These are phyloP conservation scores for Bombus confusus DNA, from an alignment of 1,140 invertebrate species.

Conservation along the genomic window DNA sequence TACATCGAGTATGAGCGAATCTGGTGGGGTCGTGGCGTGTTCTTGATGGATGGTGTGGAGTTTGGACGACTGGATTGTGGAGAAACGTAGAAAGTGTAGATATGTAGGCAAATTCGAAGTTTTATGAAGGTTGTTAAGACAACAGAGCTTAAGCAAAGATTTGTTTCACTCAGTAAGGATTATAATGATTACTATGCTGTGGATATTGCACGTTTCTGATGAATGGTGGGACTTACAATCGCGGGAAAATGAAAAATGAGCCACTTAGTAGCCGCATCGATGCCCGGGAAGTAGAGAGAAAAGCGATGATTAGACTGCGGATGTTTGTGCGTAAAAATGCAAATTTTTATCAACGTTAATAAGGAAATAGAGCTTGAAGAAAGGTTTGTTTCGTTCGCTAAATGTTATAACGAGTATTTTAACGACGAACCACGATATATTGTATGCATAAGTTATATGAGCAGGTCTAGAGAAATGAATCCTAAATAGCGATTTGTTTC, in stretches of 20 bases:
- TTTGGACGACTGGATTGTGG: neutral
- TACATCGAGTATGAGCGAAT: neutral
- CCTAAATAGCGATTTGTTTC: neutral
- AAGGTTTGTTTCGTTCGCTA: no score
- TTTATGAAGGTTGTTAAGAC: no score
- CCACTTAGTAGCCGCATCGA: neutral
- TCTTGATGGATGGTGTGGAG: neutral
- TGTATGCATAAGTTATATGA: neutral
- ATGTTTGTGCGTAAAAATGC: neutral
- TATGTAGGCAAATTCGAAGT: no score
- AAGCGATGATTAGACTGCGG: neutral
- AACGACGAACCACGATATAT: no score
- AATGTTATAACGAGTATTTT: no score
- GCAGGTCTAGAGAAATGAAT: neutral
- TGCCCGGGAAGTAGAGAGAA: neutral
- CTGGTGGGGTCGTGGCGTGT: neutral
- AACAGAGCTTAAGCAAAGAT: no score
- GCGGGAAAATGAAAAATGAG: neutral
- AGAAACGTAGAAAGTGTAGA: neutral
- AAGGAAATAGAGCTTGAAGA: no score
- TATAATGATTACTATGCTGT: neutral
- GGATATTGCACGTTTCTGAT: neutral
- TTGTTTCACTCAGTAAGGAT: no score
- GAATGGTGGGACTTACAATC: neutral
- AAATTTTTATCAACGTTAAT: no score